Evolutionary conservation across 2,113 vertebrate species (phyloP).

Genomic region (Ictalurus furcatus): DNA sequence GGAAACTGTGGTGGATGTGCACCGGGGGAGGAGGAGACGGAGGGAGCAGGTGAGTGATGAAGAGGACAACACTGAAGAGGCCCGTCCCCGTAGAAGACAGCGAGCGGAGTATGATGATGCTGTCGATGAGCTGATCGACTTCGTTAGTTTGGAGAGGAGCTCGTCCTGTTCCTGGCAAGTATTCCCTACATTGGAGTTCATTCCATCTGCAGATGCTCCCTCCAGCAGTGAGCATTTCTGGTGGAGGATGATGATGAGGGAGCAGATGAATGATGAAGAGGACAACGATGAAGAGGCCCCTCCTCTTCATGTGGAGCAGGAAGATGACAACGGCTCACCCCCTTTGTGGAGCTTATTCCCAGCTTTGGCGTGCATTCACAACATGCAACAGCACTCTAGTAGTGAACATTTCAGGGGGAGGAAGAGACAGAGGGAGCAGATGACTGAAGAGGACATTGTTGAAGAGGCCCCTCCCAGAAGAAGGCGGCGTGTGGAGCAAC

Average conservation of each 20-base stretch:
- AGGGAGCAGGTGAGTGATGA: too few relatives aligned
- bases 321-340: background rate
- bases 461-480: background rate
- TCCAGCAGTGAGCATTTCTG: too few relatives aligned
- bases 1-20: background rate
- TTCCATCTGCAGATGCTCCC: too few relatives aligned
- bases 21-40: too few relatives aligned
- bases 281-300: background rate
- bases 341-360: background rate
- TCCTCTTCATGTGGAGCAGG: background rate
- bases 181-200: too few relatives aligned
- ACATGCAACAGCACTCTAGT: background rate
- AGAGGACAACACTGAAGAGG: too few relatives aligned
- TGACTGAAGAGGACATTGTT: background rate
- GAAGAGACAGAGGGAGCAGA: background rate
- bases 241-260: background rate
- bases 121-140: too few relatives aligned
- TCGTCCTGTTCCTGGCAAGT: too few relatives aligned
- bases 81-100: too few relatives aligned
- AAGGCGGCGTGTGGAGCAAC: background rate
- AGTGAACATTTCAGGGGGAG: background rate
- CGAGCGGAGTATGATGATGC: too few relatives aligned
- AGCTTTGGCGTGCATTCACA: background rate
- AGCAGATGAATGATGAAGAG: background rate
- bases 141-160: too few relatives aligned